A percentile compares a stretch with the other conserved stretches of the same genome.
phyloP scores from a whole-genome alignment of 2,797 vertebrate genomes.

The Glyptemys insculpta region DNA sequence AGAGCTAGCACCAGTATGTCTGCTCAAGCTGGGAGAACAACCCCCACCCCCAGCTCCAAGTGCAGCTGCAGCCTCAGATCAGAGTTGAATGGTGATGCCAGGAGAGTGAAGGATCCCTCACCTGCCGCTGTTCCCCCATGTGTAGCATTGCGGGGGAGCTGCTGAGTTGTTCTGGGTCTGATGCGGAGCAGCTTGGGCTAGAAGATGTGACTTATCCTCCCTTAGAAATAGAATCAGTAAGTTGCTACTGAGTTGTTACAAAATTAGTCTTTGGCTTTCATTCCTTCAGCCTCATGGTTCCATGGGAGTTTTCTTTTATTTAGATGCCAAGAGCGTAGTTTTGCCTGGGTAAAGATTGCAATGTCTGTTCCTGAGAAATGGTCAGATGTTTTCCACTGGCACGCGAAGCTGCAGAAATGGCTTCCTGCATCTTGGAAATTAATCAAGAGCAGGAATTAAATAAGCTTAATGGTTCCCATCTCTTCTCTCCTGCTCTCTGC shows the following conservation, averaged over 20 bases:
- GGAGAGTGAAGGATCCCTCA: rapidly evolving
- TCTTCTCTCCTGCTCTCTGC: background rate
- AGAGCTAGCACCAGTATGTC: too few relatives aligned
- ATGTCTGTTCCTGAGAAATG: background rate
- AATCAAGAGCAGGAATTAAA: background rate
- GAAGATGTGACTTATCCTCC: rapidly evolving
- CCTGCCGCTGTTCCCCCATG: background rate
- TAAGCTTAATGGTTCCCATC: background rate
- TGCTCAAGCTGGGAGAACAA: too few relatives aligned
- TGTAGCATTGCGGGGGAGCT: background rate
- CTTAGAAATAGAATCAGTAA: background rate
- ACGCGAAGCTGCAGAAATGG: background rate
- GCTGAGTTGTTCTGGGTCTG: rapidly evolving
- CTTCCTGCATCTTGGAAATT: background rate
- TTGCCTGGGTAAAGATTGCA: background rate
- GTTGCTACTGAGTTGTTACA: background rate
- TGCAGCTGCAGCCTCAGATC: background rate
- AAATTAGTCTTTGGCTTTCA: background rate
- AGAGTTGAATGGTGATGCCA: rapidly evolving
- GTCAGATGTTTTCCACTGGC: background rate
- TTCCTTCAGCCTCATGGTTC: background rate
- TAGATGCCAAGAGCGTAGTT: too few relatives aligned
- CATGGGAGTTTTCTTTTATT: background rate
- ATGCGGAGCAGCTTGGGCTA: background rate
- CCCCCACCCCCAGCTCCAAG: background rate